These are phyloP conservation scores for Zygogramma bicolorata DNA, from an alignment of 2,888 invertebrate genomes.

Conservation along the genomic window DNA sequence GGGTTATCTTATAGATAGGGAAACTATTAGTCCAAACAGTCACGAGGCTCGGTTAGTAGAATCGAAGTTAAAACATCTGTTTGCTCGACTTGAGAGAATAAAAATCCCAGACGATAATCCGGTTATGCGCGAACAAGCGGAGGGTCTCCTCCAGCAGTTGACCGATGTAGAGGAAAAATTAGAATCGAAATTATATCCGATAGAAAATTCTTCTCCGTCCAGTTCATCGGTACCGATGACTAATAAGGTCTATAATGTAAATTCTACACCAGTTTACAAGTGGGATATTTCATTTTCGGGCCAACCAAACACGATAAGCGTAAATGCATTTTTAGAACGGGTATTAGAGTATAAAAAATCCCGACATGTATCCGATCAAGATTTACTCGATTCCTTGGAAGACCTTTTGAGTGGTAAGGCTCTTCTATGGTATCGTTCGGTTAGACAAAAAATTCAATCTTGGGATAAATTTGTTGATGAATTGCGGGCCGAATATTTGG, in stretches of 20 bases:
- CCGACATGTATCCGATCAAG: neutral
- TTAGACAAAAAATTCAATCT: neutral
- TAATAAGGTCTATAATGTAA: neutral
- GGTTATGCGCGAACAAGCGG: too few relatives aligned
- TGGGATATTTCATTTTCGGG: slow-evolving; percentile 10
- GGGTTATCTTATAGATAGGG: too few relatives aligned
- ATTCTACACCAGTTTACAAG: neutral
- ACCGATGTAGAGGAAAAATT: neutral
- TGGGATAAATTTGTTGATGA: neutral
- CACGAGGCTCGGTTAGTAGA: slow-evolving; percentile 3
- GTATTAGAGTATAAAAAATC: neutral
- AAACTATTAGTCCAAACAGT: too few relatives aligned
- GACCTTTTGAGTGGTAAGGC: neutral
- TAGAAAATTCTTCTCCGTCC: neutral
- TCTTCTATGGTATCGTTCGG: neutral
- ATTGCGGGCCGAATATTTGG: neutral
- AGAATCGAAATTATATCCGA: neutral
- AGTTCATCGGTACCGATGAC: neutral
- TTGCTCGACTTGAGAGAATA: neutral
- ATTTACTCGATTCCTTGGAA: slow-evolving; percentile 3
- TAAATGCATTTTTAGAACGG: slow-evolving; percentile 17
- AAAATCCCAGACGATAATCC: neutral
- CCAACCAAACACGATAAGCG: slow-evolving; percentile 6
- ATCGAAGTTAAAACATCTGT: neutral
- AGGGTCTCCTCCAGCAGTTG: neutral